A percentile compares a stretch with the other conserved stretches of the same genome.
phyloP scores from a whole-genome alignment of 2,113 vertebrate genomes.

The Azemiops feae region DNA sequence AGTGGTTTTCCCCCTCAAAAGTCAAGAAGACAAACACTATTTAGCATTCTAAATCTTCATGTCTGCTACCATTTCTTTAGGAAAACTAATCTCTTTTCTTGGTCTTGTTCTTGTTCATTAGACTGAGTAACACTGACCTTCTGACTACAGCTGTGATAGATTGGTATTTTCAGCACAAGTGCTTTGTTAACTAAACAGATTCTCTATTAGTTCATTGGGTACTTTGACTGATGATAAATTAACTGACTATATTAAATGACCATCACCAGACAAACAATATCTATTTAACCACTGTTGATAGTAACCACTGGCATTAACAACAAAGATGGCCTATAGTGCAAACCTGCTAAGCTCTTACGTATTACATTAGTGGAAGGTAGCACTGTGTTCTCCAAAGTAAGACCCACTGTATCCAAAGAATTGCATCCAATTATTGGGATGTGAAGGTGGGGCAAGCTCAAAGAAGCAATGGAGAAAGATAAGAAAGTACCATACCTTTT shows the following conservation, averaged over 20 bases:
- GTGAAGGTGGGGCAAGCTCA: neutral
- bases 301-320: neutral
- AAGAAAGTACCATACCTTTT: neutral
- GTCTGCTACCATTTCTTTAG: constrained; percentile 24
- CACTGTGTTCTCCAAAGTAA: neutral
- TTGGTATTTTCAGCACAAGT: neutral
- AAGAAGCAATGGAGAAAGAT: neutral
- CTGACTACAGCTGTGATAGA: neutral
- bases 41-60: neutral
- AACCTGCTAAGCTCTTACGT: neutral
- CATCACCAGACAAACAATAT: neutral
- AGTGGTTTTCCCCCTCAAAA: neutral
- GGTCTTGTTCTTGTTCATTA: constrained; percentile 3
- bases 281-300: neutral
- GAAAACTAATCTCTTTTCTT: neutral
- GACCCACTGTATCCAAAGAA: neutral
- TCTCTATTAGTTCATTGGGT: neutral
- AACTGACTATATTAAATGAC: neutral
- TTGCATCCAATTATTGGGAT: neutral
- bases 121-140: constrained; percentile 3
- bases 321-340: neutral
- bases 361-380: neutral
- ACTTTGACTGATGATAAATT: constrained; percentile 3
- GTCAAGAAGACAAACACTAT: neutral
- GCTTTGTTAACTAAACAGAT: neutral